Evolutionary conservation across 2,888 invertebrate genomes (phyloP), one percentile per base, ranked within the genome.

Genomic region (Thecocarcelia acutangulata): DNA sequence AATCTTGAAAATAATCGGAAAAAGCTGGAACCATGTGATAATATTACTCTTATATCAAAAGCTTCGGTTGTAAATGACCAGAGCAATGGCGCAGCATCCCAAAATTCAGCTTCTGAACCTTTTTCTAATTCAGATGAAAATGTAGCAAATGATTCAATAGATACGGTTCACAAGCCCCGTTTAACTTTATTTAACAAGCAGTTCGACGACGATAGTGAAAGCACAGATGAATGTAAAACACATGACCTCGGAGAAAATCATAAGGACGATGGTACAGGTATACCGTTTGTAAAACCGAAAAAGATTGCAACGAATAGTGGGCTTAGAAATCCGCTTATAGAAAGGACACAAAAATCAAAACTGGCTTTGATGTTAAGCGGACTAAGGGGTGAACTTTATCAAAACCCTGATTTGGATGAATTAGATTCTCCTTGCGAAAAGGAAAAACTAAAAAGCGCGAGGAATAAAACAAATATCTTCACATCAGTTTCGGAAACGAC

Each of bases 201-300:
- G 9, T 87, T 86, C 33, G 86, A 86, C 33, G 86, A 86, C 13
- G 83, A 85, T 28, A 72, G 2, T 33, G 46, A 64, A 56, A 48
- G 12, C 24, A 0, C 15, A 1, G 83, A 83, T 42, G 59, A 80
- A 84, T 83, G 46, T 80, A 84, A 61, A 42, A 4, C 85, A 84
- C 4, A 0, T 6, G 85, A 83, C 8, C 73, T 82, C 3, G 4
- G 9, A 12, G 81, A 83, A 33, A 59, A 79, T 13, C 21, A 24
- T 13, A 61, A 75, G 2, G 66, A 72, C 9, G 88, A 88, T 78
- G 87, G 86, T 73, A 85, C 86, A 2, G 88, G 88, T 0, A 90
- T 90, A 77, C 85, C 87, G 24, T 91, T 91, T 84, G 89, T 91
- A 0, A 90, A 89, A 68, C 91, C 91, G 0, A 90, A 90, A 77